phyloP scores from a whole-genome alignment of 1,140 invertebrate species.

The Calliopsis andreniformis region DNA sequence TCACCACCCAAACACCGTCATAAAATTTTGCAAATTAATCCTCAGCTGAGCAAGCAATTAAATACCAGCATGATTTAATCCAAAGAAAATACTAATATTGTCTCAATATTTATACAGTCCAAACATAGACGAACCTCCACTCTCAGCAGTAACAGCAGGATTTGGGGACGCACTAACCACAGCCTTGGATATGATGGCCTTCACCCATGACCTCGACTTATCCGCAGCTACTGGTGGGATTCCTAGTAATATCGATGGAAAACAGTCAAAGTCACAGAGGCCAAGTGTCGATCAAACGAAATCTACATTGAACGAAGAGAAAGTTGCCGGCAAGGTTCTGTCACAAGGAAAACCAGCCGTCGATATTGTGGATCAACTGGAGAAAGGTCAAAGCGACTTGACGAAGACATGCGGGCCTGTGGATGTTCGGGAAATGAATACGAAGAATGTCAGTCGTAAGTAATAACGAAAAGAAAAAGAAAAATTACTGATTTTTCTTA shows the following conservation, averaged over 20 bases:
- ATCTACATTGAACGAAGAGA: constrained; percentile 56
- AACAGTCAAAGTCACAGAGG: constrained; percentile 50
- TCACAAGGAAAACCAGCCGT: not conserved
- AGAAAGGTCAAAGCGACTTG: constrained; percentile 14
- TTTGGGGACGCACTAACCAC: constrained; percentile 87
- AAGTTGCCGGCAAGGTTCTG: constrained; percentile 33
- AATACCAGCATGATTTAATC: too few relatives aligned
- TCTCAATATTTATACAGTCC: constrained; percentile 60
- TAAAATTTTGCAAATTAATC: too few relatives aligned
- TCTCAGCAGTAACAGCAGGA: constrained; percentile 69
- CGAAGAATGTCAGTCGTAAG: constrained; percentile 58
- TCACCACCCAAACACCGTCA: too few relatives aligned
- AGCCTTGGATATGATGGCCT: constrained; percentile 91
- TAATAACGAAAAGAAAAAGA: constrained; percentile 24
- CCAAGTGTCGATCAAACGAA: constrained; percentile 73
- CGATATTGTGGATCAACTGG: not conserved
- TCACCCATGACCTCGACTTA: constrained; percentile 86
- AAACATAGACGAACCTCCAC: constrained; percentile 66
- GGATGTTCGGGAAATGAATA: constrained; percentile 43
- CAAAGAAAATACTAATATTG: too few relatives aligned
- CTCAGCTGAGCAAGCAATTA: too few relatives aligned
- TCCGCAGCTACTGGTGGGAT: constrained; percentile 70
- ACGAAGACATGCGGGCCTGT: not conserved
- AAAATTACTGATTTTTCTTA: too few relatives aligned
- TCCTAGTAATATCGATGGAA: constrained; percentile 67